These are phyloP conservation scores for Rotaria socialis DNA, from an alignment of 2,888 invertebrate species.

Conservation along the genomic window DNA sequence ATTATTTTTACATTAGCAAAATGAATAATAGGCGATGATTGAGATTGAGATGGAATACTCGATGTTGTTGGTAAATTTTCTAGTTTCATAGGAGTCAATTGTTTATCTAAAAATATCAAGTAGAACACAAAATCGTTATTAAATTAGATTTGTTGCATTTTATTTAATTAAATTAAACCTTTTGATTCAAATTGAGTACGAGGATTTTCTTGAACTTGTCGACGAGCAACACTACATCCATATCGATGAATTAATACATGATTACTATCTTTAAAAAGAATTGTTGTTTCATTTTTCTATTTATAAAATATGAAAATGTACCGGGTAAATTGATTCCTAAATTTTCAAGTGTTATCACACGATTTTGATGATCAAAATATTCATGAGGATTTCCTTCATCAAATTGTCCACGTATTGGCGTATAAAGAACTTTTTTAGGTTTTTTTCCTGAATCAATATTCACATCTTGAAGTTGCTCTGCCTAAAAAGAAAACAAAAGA, in stretches of 20 bases:
- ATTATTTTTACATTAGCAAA: background rate
- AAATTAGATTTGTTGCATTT: too few relatives aligned
- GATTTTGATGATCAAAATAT: constrained; percentile 5
- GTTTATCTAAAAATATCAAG: background rate
- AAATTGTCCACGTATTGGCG: constrained; percentile 27
- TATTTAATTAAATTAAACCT: background rate
- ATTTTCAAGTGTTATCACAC: background rate
- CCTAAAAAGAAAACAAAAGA: background rate
- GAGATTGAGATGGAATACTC: background rate
- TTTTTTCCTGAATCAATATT: background rate
- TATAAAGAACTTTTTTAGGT: background rate
- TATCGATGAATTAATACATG: background rate
- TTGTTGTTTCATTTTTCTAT: background rate
- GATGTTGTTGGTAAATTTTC: background rate
- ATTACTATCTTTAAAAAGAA: background rate
- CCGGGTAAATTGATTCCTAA: background rate
- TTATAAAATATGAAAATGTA: background rate
- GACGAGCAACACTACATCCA: constrained; percentile 14
- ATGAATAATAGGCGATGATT: background rate
- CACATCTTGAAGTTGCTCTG: background rate
- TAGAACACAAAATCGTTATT: too few relatives aligned
- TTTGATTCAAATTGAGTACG: background rate
- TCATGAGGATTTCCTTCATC: constrained; percentile 12
- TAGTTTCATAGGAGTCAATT: background rate
- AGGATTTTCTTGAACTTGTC: background rate